Evolutionary conservation across 2,888 invertebrate genomes (phyloP), one percentile per base, ranked within the genome.

Genomic region (Brachyptera risi): DNA sequence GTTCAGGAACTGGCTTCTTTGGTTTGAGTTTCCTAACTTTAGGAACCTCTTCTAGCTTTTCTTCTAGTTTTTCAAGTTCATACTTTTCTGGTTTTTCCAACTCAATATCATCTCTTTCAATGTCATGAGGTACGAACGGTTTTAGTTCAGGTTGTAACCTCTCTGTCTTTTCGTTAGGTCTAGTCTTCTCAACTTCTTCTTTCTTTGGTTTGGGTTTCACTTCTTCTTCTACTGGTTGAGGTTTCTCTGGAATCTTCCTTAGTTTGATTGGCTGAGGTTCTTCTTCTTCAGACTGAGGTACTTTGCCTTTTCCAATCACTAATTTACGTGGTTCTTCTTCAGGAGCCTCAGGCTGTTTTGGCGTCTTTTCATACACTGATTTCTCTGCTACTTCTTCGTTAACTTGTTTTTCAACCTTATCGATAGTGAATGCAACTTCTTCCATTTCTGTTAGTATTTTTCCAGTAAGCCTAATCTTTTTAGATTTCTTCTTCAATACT

Each of bases 161-260:
- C 47, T 51, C 51, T 35, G 61, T 63, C 40, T 61, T 61, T n/a
- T 61, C 54, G 15, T 63, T 61, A n/a, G 57, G 58, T 38, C 50
- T 57, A 1, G 57, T 47, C 26, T 60, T 56, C 19, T 54, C 60
- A n/a, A 60, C 47, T 21, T 37, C 57, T 69, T 40, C 69, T 61
- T 61, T 71, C 63, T 51, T 67, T 62, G n/a, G 70, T 68, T 62
- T 70, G 59, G 61, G 27, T 70, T 61, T 70, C 68, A 2, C 1
- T 70, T 70, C 70, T 17, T 72, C 71, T 58, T 71, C 71, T 7
- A 58, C 65, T 26, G 35, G 59, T n/a, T 51, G 19, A 9, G 60
- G 35, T 58, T 63, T 80, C 56, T 74, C 69, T 1, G 80, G 79
- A 59, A 77, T 73, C 69, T 81, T 82, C 69, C 80, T 83, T 11